Evolutionary conservation across 2,797 vertebrate genomes (phyloP).

Genomic region (Furcifer pardalis): DNA sequence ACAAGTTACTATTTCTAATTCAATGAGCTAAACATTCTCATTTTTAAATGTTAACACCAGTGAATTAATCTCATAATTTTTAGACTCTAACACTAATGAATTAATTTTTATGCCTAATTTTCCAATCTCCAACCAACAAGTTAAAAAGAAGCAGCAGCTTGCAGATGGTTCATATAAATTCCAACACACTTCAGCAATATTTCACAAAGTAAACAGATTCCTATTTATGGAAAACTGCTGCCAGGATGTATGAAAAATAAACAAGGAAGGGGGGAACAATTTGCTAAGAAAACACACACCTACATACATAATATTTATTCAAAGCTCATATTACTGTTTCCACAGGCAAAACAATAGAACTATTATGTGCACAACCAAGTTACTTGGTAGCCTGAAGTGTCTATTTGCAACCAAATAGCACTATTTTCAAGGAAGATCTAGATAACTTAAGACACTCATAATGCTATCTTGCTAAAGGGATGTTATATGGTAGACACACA

Average conservation of each 20-base stretch:
- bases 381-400: neutral
- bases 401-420: constrained; percentile 26
- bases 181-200: constrained; percentile 46
- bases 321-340: constrained; percentile 49
- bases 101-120: too few relatives aligned
- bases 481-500: neutral
- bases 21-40: too few relatives aligned
- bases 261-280: neutral
- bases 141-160: too few relatives aligned
- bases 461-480: neutral
- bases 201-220: constrained; percentile 58
- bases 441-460: neutral
- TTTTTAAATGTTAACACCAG: too few relatives aligned
- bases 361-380: constrained; percentile 44
- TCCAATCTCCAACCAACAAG: too few relatives aligned
- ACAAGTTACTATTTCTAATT: too few relatives aligned
- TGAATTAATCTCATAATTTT: too few relatives aligned
- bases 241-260: constrained; percentile 39
- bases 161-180: constrained; percentile 50
- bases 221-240: constrained; percentile 46
- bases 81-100: too few relatives aligned
- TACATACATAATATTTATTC: constrained; percentile 46
- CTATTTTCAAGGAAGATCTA: neutral
- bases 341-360: constrained; percentile 40
- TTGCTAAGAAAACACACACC: constrained; percentile 66